phyloP scores from a whole-genome alignment of 2,797 vertebrate species.

The Enteromius thamalakanensis region DNA sequence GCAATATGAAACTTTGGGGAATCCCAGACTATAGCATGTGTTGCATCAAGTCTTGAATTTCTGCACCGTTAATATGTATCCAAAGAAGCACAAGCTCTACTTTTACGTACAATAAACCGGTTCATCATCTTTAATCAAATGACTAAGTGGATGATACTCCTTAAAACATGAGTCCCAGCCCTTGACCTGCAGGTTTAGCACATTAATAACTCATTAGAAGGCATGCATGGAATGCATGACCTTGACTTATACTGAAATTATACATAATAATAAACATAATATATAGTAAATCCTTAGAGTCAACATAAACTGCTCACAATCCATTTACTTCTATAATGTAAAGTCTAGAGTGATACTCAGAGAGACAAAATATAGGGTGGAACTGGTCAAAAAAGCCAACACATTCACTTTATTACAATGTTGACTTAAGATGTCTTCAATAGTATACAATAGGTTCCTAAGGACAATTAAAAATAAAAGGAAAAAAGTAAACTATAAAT shows the following conservation, averaged over 20 bases:
- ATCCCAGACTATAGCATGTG: slow-evolving; percentile 25
- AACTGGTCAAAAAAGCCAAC: background rate
- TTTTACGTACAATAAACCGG: background rate
- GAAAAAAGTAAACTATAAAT: background rate
- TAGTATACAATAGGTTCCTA: background rate
- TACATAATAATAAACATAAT: background rate
- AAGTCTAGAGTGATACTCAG: background rate
- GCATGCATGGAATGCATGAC: background rate
- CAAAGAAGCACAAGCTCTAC: too few species aligned
- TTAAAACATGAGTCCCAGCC: background rate
- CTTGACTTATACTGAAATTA: background rate
- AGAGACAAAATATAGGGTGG: background rate
- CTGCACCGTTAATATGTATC: background rate
- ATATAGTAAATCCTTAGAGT: background rate
- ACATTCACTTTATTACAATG: background rate
- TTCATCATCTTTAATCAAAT: slow-evolving; percentile 2
- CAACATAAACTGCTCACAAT: background rate
- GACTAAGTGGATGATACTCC: background rate
- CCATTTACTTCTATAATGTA: background rate
- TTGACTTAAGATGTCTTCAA: background rate
- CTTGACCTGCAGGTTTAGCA: slow-evolving; percentile 37
- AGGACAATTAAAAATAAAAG: too few species aligned
- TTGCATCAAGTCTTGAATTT: background rate
- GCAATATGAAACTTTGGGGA: background rate
- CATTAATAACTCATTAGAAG: slow-evolving; percentile 37